Conservation (phyloP, 2,888 invertebrate species). For the Gymnosoma rotundatum region DNA sequence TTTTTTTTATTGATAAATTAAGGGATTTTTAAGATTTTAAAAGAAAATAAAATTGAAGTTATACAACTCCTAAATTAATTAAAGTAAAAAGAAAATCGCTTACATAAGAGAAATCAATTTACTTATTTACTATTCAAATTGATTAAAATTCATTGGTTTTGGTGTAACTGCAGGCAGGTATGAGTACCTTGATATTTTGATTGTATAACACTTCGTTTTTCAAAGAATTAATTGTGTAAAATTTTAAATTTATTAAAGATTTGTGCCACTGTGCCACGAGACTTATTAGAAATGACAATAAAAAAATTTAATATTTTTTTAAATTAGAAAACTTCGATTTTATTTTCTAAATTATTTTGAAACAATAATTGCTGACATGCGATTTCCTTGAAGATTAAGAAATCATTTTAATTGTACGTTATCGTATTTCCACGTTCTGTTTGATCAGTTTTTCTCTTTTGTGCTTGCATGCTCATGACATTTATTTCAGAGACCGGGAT, state of each 20-base stretch:
- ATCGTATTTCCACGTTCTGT: conserved; percentile 51
- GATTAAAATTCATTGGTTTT: conserved; percentile 12
- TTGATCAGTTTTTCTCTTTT: conserved; percentile 75
- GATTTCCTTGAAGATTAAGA: conserved; percentile 13
- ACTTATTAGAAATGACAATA: background rate
- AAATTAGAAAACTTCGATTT: conserved; percentile 41
- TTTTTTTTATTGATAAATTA: conserved; percentile 40
- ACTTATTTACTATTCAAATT: background rate
- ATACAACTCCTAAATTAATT: background rate
- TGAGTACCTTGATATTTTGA: background rate
- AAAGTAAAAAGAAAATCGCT: background rate
- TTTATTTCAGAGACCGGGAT: conserved; percentile 83
- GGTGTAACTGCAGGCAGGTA: background rate
- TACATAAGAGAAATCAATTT: conserved; percentile 17
- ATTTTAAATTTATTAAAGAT: background rate
- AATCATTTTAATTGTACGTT: conserved; percentile 56
- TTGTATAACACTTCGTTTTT: conserved; percentile 12
- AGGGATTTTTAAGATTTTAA: conserved; percentile 63
- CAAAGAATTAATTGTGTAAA: too few species aligned
- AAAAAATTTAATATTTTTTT: background rate
- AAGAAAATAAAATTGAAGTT: conserved; percentile 54
- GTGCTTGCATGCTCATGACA: conserved; percentile 83
- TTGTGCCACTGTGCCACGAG: background rate
- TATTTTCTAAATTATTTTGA: conserved; percentile 25
- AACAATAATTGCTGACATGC: conserved; percentile 3